Percentiles rank a stretch among this genome's conserved stretches.
Evolutionary conservation across 2,113 vertebrate genomes (phyloP).

Genomic region (Falco punctatus): DNA sequence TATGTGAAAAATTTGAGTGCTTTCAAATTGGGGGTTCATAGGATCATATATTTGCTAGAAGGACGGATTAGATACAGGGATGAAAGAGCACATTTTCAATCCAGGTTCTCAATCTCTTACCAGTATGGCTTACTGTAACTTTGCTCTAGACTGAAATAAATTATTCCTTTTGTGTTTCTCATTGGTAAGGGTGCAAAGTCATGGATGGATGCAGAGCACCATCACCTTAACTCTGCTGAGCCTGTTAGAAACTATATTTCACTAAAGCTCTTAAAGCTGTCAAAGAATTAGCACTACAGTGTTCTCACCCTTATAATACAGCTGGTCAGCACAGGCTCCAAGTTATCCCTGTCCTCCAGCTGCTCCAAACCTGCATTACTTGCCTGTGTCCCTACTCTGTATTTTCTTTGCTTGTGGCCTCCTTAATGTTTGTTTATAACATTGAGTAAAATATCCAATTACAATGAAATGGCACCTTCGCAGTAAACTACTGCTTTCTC

Average conservation of each 20-base stretch:
- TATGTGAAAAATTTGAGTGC: not conserved
- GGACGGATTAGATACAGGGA: not conserved
- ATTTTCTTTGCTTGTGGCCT: not conserved
- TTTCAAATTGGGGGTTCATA: not conserved
- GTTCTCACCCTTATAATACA: rapidly evolving
- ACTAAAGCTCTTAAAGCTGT: not conserved
- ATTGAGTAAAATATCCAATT: not conserved
- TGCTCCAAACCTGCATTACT: not conserved
- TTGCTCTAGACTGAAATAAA: not conserved
- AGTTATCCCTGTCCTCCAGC: not conserved
- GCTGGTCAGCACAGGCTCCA: not conserved
- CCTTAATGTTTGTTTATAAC: not conserved
- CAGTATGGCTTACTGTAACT: not conserved
- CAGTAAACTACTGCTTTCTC: not conserved
- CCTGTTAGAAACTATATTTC: not conserved
- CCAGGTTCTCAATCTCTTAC: not conserved
- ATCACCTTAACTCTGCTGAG: not conserved
- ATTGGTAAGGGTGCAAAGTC: not conserved
- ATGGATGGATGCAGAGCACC: not conserved
- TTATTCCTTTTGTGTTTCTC: not conserved
- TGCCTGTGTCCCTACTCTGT: not conserved
- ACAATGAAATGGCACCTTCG: not conserved
- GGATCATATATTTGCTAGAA: not conserved
- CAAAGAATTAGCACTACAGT: not conserved
- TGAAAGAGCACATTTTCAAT: not conserved